phyloP scores from a whole-genome alignment of 2,888 invertebrate species.

The Polymixis lichenea region DNA sequence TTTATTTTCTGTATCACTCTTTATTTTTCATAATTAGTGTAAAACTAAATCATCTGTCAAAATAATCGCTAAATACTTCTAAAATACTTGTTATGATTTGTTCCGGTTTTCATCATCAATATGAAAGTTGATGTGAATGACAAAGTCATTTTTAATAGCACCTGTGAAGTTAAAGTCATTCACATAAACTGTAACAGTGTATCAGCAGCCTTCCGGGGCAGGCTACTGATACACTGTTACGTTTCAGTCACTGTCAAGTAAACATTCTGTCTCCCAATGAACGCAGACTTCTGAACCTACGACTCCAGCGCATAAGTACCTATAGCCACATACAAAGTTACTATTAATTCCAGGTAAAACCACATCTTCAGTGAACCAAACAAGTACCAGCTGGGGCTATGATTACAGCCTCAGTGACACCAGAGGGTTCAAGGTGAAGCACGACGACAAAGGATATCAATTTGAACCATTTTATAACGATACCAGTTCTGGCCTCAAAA shows the following conservation, averaged over 20 bases:
- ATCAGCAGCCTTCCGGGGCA: too few relatives aligned
- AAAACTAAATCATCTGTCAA: background rate
- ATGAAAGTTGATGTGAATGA: background rate
- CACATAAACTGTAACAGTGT: background rate
- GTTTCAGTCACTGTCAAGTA: background rate
- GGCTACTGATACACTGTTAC: too few relatives aligned
- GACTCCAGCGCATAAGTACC: background rate
- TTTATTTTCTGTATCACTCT: background rate
- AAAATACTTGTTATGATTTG: background rate
- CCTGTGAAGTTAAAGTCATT: background rate
- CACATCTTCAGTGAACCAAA: background rate
- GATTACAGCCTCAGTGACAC: background rate
- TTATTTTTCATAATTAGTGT: background rate
- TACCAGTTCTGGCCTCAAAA: background rate
- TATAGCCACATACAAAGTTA: background rate
- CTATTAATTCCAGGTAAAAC: background rate
- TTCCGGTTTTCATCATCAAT: background rate
- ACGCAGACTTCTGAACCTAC: background rate
- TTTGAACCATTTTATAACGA: background rate
- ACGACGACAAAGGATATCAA: background rate
- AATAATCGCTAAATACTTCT: background rate
- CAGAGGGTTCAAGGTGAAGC: background rate
- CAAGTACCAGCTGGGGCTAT: slow-evolving; percentile 10
- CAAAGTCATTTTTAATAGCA: background rate
- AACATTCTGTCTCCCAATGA: background rate